phyloP scores from a whole-genome alignment of 1,140 invertebrate species.

The Rhagoletis pomonella region DNA sequence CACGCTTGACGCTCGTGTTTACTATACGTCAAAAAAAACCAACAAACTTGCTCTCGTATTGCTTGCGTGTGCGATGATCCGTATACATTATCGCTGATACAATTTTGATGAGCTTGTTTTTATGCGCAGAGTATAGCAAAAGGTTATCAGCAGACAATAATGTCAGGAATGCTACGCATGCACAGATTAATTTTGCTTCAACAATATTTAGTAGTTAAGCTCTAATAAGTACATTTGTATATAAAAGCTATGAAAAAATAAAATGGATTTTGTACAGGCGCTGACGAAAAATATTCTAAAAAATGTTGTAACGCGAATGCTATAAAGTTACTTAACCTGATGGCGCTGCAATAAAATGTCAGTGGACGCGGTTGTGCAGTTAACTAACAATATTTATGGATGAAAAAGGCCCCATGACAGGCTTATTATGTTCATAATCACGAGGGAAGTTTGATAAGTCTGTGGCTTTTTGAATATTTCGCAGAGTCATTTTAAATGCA shows the following conservation, averaged over 20 bases:
- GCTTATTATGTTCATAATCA: neutral
- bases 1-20: neutral
- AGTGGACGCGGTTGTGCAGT: neutral
- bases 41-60: neutral
- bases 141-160: slow-evolving; percentile 22
- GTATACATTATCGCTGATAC: neutral
- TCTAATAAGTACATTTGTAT: no score
- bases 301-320: neutral
- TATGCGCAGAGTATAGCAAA: neutral
- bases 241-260: no score
- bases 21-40: neutral
- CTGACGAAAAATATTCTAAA: neutral
- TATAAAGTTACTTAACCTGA: slow-evolving; percentile 15
- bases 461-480: neutral
- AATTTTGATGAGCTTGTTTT: slow-evolving; percentile 4
- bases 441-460: neutral
- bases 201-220: neutral
- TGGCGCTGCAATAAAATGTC: neutral
- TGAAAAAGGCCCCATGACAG: neutral
- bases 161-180: slow-evolving; percentile 32
- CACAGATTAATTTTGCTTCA: neutral
- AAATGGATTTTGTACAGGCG: neutral
- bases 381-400: neutral
- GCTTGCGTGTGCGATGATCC: neutral
- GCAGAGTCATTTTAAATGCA: no score